Conservation (phyloP, 2,888 invertebrate species). For the Torymus auratus region DNA sequence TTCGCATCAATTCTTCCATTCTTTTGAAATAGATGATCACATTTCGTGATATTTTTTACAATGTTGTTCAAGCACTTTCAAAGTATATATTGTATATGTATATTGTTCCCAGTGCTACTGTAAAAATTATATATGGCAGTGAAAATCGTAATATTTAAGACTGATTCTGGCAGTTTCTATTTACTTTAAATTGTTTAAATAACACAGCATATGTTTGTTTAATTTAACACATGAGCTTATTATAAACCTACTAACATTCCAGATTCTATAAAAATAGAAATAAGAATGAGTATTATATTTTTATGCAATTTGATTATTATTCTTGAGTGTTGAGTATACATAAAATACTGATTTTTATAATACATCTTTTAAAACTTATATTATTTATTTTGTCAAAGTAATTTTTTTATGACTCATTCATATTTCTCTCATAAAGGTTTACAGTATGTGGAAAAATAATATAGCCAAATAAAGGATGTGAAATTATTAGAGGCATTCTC, state of each 20-base stretch:
- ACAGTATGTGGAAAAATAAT: constrained; percentile 43
- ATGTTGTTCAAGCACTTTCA: constrained; percentile 52
- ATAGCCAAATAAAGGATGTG: constrained; percentile 50
- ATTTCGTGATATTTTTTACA: constrained; percentile 40
- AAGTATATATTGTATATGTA: constrained; percentile 21
- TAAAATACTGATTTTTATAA: neutral
- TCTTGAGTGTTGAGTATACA: no score
- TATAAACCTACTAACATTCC: constrained; percentile 51
- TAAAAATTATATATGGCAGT: constrained; percentile 49
- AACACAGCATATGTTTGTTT: constrained; percentile 17
- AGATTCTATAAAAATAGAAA: constrained; percentile 43
- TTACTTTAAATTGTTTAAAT: constrained; percentile 60
- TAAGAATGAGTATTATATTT: constrained; percentile 31
- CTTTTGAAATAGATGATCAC: constrained; percentile 23
- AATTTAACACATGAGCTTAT: constrained; percentile 21
- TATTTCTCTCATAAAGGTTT: constrained; percentile 32
- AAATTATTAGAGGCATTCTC: constrained; percentile 72
- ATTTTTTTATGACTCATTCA: constrained; percentile 26
- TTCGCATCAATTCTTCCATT: constrained; percentile 44
- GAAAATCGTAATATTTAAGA: constrained; percentile 68
- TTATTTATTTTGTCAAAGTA: neutral
- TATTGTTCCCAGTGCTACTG: constrained; percentile 46
- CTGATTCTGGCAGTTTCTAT: constrained; percentile 69
- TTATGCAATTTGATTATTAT: no score
- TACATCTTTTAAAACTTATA: constrained; percentile 1